Evolutionary conservation across 2,113 vertebrate species (phyloP).

Genomic region (Macrotis lagotis): DNA sequence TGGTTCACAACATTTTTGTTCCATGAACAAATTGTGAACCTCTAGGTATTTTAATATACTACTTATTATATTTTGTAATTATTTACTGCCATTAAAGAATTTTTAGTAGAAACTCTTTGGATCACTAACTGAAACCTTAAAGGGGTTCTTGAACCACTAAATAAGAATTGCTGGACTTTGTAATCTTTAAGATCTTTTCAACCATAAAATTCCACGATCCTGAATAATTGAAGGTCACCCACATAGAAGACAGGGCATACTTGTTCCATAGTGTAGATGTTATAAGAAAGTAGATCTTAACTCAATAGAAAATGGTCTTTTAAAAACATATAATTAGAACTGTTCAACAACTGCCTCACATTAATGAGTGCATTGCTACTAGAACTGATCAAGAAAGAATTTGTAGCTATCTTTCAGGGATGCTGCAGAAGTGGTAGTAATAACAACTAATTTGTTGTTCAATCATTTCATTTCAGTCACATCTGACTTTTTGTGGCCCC

Average conservation of each 20-base stretch:
- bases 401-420: neutral
- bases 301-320: neutral
- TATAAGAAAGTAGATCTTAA: neutral
- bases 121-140: neutral
- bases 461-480: too few species aligned
- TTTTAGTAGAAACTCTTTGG: neutral
- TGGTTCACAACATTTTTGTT: neutral
- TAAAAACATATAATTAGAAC: neutral
- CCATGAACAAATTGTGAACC: neutral
- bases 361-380: neutral
- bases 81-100: neutral
- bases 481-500: too few species aligned
- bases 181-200: neutral
- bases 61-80: neutral
- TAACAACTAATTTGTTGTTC: neutral
- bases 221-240: neutral
- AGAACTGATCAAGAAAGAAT: neutral
- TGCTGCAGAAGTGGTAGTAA: neutral
- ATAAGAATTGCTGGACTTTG: neutral
- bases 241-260: neutral
- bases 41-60: neutral
- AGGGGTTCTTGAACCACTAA: neutral
- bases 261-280: neutral
- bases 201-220: neutral
- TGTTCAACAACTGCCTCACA: neutral